Conservation (phyloP, 2,797 vertebrate genomes). For the Danio albolineatus region DNA sequence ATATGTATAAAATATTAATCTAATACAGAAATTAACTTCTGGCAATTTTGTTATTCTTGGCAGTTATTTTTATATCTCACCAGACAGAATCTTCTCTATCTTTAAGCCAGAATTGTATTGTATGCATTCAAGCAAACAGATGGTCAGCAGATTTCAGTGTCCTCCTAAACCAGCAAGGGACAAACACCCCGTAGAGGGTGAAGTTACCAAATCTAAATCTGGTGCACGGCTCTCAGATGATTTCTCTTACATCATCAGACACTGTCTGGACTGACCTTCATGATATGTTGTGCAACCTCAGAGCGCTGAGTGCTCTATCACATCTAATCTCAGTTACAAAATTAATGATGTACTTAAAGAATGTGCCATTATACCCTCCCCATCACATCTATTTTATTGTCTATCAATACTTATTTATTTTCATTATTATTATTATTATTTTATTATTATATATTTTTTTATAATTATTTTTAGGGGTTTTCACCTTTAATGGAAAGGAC, state of each 20-base stretch:
- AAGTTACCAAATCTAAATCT: constrained; percentile 55
- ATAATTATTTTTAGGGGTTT: no score
- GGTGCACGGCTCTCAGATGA: constrained; percentile 30
- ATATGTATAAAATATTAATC: no score
- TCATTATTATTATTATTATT: no score
- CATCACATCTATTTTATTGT: neutral
- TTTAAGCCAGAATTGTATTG: neutral
- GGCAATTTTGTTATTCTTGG: no score
- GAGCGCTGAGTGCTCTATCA: neutral
- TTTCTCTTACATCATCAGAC: constrained; percentile 23
- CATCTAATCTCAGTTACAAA: neutral
- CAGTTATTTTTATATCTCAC: no score
- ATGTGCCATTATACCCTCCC: neutral
- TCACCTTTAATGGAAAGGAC: no score
- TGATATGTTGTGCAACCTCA: neutral
- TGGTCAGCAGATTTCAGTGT: constrained; percentile 30
- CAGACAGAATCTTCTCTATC: no score
- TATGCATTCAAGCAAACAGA: constrained; percentile 27
- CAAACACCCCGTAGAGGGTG: constrained; percentile 31
- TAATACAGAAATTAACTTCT: no score
- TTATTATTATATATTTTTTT: no score
- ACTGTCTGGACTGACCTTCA: constrained; percentile 21
- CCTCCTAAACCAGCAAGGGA: constrained; percentile 23
- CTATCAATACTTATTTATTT: neutral
- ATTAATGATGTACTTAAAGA: neutral